Evolutionary conservation across 2,888 invertebrate species (phyloP).

Genomic region (Balanococcus diminutus): DNA sequence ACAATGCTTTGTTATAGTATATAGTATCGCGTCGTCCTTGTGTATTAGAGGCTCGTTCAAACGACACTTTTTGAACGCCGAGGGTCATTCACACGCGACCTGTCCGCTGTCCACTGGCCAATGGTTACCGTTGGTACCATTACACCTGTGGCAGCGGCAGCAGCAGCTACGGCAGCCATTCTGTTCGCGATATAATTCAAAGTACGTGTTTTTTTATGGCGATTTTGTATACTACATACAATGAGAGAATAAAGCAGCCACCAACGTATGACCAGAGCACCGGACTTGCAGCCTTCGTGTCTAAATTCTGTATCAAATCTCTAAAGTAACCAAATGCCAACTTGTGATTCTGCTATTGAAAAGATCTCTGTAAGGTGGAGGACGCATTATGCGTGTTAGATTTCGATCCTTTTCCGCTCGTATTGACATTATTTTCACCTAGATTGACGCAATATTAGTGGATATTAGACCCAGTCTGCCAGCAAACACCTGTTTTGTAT

Average conservation of each 20-base stretch:
- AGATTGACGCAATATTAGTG: too few species aligned
- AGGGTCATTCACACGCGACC: constrained; percentile 5
- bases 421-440: too few species aligned
- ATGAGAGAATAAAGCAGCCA: background rate
- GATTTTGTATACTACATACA: background rate
- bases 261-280: too few species aligned
- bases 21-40: background rate
- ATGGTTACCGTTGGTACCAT: background rate
- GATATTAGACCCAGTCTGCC: too few species aligned
- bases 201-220: background rate
- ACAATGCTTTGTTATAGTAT: background rate
- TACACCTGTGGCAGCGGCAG: background rate
- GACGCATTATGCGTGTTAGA: too few species aligned
- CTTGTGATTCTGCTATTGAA: too few species aligned
- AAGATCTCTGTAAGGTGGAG: too few species aligned
- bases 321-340: too few species aligned
- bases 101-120: background rate
- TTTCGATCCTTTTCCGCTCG: too few species aligned
- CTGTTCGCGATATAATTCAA: background rate
- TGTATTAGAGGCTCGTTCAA: background rate
- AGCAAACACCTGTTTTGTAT: too few species aligned
- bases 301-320: too few species aligned
- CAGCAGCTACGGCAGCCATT: background rate
- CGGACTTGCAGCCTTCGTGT: too few species aligned
- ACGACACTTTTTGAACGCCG: background rate